Base-by-base conservation (phyloP, 2,888 invertebrate species). In the Mimas tiliae region DNA sequence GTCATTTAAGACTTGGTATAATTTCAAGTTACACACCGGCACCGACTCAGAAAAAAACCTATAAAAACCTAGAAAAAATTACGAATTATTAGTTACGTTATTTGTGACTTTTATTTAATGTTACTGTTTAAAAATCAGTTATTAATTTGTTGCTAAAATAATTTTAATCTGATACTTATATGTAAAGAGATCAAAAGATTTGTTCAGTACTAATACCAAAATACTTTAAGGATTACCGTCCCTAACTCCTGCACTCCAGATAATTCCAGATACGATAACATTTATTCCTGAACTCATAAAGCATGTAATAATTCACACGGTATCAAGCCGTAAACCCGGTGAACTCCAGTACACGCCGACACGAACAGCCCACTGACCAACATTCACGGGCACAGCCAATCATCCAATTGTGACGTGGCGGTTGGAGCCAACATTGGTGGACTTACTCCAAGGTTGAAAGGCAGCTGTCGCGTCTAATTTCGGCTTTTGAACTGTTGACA, bases 401-500 rank as follows among this genome's bases (percentile, higher is more conserved):
- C 48, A 52, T 52, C 21, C 34, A 27, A 64, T 52, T 52, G 19
- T 42, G 58, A 58, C 58, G 42, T n/a, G 14, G 1, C 48, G 8
- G 47, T 50, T 62, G 48, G 66, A 27, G 19, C 64, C 50, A 66
- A 66, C 63, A 21, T 66, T 55, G 53, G 62, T n/a, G 53, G 19
- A 27, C 33, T 16, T 64, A 34, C 38, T 48, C 33, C 34, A 55
- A 55, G 76, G 75, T 74, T 66, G 67, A 67, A 68, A 50, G 72
- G 78, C 78, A 78, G 85, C 79, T 83, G 81, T 78, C 74, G 66
- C 68, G 72, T 79, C 75, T 76, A 72, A 73, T 76, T 78, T 80
- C 71, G 75, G 77, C 71, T 79, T 71, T 79, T 84, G 84, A 85
- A 81, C 85, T 82, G 78, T 74, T 86, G 85, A 85, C 83, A 83